A percentile compares a stretch with the other conserved stretches of the same genome.
Evolutionary conservation across 30 jellyfish, hydroid and myxozoan species (phyloP).

Genomic region (Catostylus mosaicus): DNA sequence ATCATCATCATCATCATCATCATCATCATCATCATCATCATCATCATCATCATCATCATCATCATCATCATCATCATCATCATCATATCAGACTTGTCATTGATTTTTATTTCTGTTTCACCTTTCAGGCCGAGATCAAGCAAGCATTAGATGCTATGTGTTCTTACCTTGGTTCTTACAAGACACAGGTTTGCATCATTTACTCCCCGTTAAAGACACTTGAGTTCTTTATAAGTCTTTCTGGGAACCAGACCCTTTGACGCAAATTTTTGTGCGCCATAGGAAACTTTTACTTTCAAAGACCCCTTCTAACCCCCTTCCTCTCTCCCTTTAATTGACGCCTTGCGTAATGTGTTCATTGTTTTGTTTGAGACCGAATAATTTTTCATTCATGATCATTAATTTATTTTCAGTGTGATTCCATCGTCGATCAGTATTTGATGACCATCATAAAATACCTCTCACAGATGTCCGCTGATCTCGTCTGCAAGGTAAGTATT

Average conservation of each 20-base stretch:
- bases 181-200: constrained; percentile 48
- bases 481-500: constrained; percentile 62
- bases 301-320: no score
- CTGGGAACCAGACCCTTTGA: no score
- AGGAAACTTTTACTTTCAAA: no score
- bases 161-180: constrained; percentile 55
- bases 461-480: constrained; percentile 21
- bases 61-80: not conserved
- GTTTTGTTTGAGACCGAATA: no score
- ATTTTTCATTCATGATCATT: not conserved
- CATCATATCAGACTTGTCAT: not conserved
- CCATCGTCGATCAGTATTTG: constrained; percentile 28
- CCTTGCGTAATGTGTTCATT: no score
- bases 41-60: not conserved
- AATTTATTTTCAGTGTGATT: constrained; percentile 41
- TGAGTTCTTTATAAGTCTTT: no score
- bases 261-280: no score
- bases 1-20: not conserved
- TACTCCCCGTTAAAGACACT: no score
- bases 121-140: constrained; percentile 47
- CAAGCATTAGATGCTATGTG: constrained; percentile 32
- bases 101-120: not conserved
- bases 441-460: constrained; percentile 34
- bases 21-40: not conserved
- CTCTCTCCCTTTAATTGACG: no score